These are phyloP conservation scores for Homalodisca vitripennis DNA, from an alignment of 1,140 invertebrate species.

Conservation along the genomic window DNA sequence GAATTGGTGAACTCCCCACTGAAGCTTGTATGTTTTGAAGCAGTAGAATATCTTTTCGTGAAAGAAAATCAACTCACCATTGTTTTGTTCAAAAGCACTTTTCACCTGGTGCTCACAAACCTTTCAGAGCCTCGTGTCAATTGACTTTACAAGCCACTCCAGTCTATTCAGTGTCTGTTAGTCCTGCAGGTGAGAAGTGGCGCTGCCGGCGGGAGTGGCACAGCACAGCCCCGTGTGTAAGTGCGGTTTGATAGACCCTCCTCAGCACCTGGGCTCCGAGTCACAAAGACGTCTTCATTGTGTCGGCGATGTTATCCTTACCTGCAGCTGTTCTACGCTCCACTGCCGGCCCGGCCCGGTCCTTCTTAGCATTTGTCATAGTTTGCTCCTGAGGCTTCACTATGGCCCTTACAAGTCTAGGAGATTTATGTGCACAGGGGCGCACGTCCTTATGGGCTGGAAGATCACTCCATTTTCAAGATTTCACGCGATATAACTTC, in stretches of 20 bases:
- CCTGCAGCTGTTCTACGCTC: neutral
- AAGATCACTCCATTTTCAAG: slow-evolving; percentile 1
- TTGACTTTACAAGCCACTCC: slow-evolving; percentile 20
- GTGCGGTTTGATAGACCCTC: slow-evolving; percentile 14
- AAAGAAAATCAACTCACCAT: neutral
- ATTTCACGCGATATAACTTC: slow-evolving; percentile 26
- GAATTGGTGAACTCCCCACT: too few species aligned
- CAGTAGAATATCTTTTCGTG: too few species aligned
- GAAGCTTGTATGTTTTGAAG: too few species aligned
- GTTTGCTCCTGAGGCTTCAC: neutral
- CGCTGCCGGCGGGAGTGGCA: too few species aligned
- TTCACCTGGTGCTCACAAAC: slow-evolving; percentile 1
- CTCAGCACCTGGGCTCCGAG: slow-evolving; percentile 3
- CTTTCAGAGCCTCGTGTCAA: slow-evolving; percentile 7
- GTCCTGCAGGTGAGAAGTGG: neutral
- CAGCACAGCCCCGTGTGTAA: too few species aligned
- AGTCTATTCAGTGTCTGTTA: slow-evolving; percentile 4
- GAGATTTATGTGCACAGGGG: neutral
- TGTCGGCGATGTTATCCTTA: slow-evolving; percentile 5
- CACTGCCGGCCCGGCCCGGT: neutral
- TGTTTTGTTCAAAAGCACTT: neutral
- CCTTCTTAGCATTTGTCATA: neutral
- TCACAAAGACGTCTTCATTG: neutral
- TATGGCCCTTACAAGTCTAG: neutral
- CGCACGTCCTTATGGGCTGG: slow-evolving; percentile 2